A percentile compares a stretch with the other conserved stretches of the same genome.
phyloP scores from a whole-genome alignment of 2,888 invertebrate species.

The Platycnemis pennipes region DNA sequence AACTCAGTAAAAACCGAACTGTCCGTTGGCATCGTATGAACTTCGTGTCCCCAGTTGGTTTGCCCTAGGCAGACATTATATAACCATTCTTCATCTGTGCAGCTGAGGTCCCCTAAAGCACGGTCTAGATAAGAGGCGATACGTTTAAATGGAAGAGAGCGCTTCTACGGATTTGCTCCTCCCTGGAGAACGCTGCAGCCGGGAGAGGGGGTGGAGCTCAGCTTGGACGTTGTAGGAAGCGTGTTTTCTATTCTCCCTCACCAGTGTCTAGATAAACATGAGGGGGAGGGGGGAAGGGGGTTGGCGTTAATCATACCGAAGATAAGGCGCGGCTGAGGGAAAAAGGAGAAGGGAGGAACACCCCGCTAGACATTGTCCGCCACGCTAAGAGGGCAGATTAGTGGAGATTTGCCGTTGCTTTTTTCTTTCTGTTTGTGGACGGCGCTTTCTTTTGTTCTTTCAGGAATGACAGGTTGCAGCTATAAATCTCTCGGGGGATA shows the following conservation, averaged over 20 bases:
- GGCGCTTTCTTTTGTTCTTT: conserved; percentile 19
- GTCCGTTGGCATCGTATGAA: no score
- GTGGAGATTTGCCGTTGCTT: not conserved
- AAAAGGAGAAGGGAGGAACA: not conserved
- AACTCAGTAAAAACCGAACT: no score
- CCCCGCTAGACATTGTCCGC: not conserved
- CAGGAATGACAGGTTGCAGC: conserved; percentile 29
- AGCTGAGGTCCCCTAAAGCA: no score
- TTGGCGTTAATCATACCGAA: not conserved
- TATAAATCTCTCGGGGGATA: not conserved
- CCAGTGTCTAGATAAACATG: not conserved
- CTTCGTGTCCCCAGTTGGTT: no score
- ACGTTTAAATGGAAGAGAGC: no score
- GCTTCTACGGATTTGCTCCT: not conserved
- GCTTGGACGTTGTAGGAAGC: not conserved
- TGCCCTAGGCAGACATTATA: no score
- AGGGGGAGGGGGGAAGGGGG: not conserved
- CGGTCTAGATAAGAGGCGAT: no score
- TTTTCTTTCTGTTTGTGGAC: not conserved
- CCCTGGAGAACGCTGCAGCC: not conserved
- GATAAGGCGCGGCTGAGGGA: not conserved
- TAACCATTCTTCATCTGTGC: no score
- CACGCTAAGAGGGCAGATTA: conserved; percentile 29
- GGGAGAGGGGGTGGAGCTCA: not conserved
- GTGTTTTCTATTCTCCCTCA: not conserved